These are phyloP conservation scores for Aurelia sp. DNA, from an alignment of 30 jellyfish, hydroid and myxozoan species.

Conservation along the genomic window DNA sequence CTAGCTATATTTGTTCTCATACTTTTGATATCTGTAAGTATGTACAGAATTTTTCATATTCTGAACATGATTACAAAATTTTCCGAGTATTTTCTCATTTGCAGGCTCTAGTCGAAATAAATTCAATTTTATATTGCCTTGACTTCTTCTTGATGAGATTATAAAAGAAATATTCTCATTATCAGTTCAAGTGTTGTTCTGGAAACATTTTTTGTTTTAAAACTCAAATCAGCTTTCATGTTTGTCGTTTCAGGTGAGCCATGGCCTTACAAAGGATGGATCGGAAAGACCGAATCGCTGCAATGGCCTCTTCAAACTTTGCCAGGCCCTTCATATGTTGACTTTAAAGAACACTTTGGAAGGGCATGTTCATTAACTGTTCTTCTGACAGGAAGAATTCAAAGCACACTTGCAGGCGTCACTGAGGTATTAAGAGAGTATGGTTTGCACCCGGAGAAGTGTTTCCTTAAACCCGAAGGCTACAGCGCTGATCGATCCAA, in stretches of 20 bases:
- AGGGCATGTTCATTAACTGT: slow-evolving; percentile 79
- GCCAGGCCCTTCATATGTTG: slow-evolving; percentile 94
- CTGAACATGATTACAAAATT: too few species aligned
- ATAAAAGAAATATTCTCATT: too few species aligned
- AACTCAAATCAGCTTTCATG: not conserved
- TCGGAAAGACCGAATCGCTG: slow-evolving; percentile 73
- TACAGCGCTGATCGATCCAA: slow-evolving; percentile 3
- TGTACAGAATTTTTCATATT: too few species aligned
- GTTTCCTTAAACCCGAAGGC: slow-evolving; percentile 81
- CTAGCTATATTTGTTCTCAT: too few species aligned
- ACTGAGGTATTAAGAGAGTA: slow-evolving; percentile 63
- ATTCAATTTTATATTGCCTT: too few species aligned
- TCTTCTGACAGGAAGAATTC: slow-evolving; percentile 85
- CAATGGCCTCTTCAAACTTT: slow-evolving; percentile 79
- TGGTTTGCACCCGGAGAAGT: slow-evolving; percentile 65
- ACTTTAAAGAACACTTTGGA: slow-evolving; percentile 65
- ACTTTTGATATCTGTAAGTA: too few species aligned
- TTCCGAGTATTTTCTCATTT: too few species aligned
- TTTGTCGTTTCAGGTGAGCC: slow-evolving; percentile 65
- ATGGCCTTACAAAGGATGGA: slow-evolving; percentile 97
- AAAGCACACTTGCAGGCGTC: slow-evolving; percentile 69
- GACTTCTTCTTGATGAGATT: too few species aligned
- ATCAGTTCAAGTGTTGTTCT: not conserved
- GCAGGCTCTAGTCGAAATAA: too few species aligned
- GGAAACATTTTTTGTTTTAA: not conserved